Conservation (phyloP, 2,113 vertebrate species). For the Lepidothrix coronata region DNA sequence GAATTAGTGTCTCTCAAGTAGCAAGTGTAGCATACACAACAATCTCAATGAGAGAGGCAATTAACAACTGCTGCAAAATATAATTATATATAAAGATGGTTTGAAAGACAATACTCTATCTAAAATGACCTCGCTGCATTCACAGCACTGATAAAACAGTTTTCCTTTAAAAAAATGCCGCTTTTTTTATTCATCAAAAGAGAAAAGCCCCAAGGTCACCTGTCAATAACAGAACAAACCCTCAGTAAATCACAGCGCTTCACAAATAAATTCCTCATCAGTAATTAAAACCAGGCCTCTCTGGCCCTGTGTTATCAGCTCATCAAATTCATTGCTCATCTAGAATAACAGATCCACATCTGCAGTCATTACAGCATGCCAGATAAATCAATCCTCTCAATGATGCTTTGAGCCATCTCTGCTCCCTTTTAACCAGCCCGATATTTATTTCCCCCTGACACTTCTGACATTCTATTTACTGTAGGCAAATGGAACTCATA, state of each 20-base stretch:
- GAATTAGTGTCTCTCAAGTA: conserved; percentile 19
- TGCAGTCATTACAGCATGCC: conserved; percentile 84
- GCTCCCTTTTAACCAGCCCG: conserved; percentile 81
- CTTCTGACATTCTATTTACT: conserved; percentile 90
- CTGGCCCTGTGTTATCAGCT: conserved; percentile 82
- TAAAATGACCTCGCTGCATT: conserved; percentile 68
- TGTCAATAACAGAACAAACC: conserved; percentile 82
- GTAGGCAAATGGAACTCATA: conserved; percentile 87
- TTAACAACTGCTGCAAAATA: conserved; percentile 51
- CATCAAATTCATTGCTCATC: conserved; percentile 86
- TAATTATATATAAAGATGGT: conserved; percentile 47
- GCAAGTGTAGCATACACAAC: conserved; percentile 1
- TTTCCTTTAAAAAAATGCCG: conserved; percentile 21
- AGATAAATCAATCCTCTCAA: conserved; percentile 86
- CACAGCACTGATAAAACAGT: conserved; percentile 66
- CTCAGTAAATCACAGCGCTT: conserved; percentile 79
- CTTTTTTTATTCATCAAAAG: conserved; percentile 73
- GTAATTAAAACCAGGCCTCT: conserved; percentile 88
- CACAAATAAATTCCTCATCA: conserved; percentile 86
- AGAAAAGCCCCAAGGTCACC: conserved; percentile 82
- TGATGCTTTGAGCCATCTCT: conserved; percentile 82
- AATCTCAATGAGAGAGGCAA: conserved; percentile 2
- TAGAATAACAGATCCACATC: conserved; percentile 88
- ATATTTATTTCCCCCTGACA: conserved; percentile 87
- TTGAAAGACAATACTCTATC: conserved; percentile 45